Percentiles rank a stretch among this genome's conserved stretches.
Evolutionary conservation across 2,113 vertebrate genomes (phyloP).

Genomic region (Zeus faber): DNA sequence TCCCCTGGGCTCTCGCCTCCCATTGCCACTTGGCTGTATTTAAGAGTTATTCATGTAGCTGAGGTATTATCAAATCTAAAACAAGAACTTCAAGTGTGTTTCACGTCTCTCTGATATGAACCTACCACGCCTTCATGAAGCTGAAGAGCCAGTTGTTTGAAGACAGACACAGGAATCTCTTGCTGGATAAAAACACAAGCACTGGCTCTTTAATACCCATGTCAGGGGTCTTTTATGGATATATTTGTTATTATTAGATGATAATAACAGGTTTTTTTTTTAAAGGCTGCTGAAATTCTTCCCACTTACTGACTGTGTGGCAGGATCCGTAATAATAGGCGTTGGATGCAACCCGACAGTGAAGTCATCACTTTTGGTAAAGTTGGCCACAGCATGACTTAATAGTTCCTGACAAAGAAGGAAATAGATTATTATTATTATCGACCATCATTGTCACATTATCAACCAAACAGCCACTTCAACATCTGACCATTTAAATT

Average conservation of each 20-base stretch:
- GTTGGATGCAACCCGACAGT: constrained; percentile 72
- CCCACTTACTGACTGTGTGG: constrained; percentile 50
- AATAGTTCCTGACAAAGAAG: constrained; percentile 53
- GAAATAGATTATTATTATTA: not conserved
- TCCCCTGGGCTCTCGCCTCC: too few species aligned
- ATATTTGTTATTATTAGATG: too few species aligned
- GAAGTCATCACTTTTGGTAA: constrained; percentile 72
- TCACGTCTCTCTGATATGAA: too few species aligned
- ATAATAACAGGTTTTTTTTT: too few species aligned
- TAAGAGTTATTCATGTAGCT: too few species aligned
- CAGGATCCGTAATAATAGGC: constrained; percentile 44
- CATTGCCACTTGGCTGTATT: too few species aligned
- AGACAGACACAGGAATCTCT: constrained; percentile 15
- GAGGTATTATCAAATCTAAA: too few species aligned
- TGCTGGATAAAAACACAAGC: constrained; percentile 38
- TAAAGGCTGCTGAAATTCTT: too few species aligned
- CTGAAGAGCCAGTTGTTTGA: constrained; percentile 49
- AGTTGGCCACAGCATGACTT: constrained; percentile 54
- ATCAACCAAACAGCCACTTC: too few species aligned
- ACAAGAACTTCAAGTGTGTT: too few species aligned
- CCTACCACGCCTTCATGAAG: constrained; percentile 69
- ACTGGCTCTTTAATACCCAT: constrained; percentile 15
- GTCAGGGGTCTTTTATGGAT: not conserved
- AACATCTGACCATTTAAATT: not conserved
- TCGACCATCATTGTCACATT: not conserved